A percentile compares a stretch with the other conserved stretches of the same genome.
Evolutionary conservation across 2,888 invertebrate species (phyloP).

Genomic region (Drosophila emarginata): DNA sequence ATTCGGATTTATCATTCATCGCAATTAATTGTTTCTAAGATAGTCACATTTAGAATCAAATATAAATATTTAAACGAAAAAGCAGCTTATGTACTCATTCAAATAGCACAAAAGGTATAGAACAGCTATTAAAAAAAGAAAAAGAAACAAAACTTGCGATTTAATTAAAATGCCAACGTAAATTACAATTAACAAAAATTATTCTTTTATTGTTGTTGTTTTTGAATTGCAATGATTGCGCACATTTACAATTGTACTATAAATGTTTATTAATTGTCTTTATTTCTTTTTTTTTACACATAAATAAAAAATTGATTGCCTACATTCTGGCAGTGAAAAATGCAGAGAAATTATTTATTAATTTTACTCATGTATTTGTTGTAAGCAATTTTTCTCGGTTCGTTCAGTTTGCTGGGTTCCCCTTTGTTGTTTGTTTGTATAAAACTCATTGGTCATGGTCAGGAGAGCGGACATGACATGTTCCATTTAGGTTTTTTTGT

Average conservation of each 20-base stretch:
- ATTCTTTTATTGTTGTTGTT: conserved; percentile 19
- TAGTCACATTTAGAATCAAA: no score
- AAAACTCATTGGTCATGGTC: conserved; percentile 38
- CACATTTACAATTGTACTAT: conserved; percentile 39
- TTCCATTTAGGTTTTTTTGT: conserved; percentile 3
- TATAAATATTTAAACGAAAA: no score
- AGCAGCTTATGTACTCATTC: conserved; percentile 19
- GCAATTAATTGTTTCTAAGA: no score
- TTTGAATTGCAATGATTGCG: conserved; percentile 39
- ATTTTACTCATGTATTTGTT: conserved; percentile 13
- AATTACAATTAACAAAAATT: conserved; percentile 28
- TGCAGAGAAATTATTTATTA: conserved; percentile 32
- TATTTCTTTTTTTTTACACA: conserved; percentile 16
- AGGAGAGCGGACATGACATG: conserved; percentile 14
- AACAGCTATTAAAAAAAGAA: neutral
- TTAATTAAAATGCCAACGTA: conserved; percentile 34
- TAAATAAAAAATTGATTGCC: conserved; percentile 50
- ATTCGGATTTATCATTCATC: neutral
- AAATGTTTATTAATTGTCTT: conserved; percentile 59
- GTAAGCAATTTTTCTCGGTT: conserved; percentile 30
- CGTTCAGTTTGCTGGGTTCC: conserved; percentile 15
- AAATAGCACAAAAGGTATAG: neutral
- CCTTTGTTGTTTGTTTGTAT: conserved; percentile 48
- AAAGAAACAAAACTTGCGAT: neutral
- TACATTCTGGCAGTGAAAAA: conserved; percentile 24